These are phyloP conservation scores for Gonocerus acuteangulatus DNA, from an alignment of 2,888 invertebrate genomes.

Conservation along the genomic window DNA sequence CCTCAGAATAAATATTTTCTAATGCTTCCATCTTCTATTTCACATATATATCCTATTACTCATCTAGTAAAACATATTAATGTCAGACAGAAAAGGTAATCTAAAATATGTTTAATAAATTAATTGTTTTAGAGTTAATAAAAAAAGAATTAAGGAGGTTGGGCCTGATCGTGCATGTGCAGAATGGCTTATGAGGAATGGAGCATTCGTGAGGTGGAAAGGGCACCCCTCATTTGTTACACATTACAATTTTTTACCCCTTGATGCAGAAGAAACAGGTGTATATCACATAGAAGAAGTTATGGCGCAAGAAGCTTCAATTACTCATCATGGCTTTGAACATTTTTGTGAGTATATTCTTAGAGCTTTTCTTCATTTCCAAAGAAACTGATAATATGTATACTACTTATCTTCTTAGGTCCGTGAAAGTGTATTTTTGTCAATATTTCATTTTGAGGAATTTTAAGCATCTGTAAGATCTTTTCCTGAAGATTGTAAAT, in stretches of 20 bases:
- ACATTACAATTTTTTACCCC: constrained; percentile 53
- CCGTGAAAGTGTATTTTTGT: no score
- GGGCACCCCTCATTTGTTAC: constrained; percentile 44
- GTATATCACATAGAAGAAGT: constrained; percentile 57
- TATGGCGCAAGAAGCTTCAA: constrained; percentile 58
- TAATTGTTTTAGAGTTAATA: constrained; percentile 51
- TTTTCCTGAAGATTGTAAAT: no score
- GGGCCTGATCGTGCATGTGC: constrained; percentile 89
- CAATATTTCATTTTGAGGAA: no score
- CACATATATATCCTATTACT: neutral
- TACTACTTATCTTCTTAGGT: no score
- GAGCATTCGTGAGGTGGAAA: constrained; percentile 70
- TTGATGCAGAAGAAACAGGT: constrained; percentile 45
- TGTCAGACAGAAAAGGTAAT: neutral
- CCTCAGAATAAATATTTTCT: no score
- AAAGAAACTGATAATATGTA: no score
- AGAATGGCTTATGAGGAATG: constrained; percentile 90
- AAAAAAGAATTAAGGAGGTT: constrained; percentile 56
- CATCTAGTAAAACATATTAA: no score
- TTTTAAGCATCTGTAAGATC: no score
- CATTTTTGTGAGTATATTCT: constrained; percentile 51
- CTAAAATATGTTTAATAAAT: neutral
- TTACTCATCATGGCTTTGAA: constrained; percentile 64
- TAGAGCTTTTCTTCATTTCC: no score
- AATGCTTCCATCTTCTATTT: neutral